Base-by-base conservation (phyloP, 1,140 invertebrate genomes). In the Lethrus apterus region DNA sequence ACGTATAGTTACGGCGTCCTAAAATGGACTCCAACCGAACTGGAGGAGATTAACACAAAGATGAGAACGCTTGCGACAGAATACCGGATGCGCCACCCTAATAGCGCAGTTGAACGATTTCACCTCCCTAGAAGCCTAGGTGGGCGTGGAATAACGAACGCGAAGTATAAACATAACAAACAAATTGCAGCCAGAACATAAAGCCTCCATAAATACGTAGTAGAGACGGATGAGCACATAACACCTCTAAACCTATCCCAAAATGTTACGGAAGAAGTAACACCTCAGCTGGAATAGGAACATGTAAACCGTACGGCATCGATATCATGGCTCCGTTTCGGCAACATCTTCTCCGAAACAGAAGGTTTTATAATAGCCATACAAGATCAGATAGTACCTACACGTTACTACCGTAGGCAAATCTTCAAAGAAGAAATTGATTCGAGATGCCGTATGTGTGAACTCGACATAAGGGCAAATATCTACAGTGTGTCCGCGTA, bases 131-230 rank as follows among this genome's bases (percentile, higher is more conserved):
- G 36, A 41, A 8, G 13, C 9, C 10, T 24, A 26, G 36, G 36
- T 13, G 36, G 36, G 2, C 21, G 36, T n/a, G 36, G 36, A 20
- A 26, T 41, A n/a, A n/a, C n/a, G n/a, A n/a, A n/a, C n/a, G n/a
- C n/a, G n/a, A n/a, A n/a, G n/a, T n/a, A n/a, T n/a, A n/a, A n/a
- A n/a, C n/a, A n/a, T n/a, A n/a, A n/a, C n/a, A n/a, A n/a, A n/a
- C n/a, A n/a, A n/a, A n/a, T n/a, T n/a, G n/a, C n/a, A n/a, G n/a
- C n/a, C n/a, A n/a, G n/a, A n/a, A n/a, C n/a, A n/a, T n/a, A n/a
- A n/a, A n/a, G n/a, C n/a, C n/a, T n/a, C n/a, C n/a, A n/a, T n/a
- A n/a, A n/a, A n/a, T n/a, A n/a, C n/a, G n/a, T n/a, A n/a, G n/a
- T n/a, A n/a, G n/a, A n/a, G n/a, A n/a, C n/a, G n/a, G n/a, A n/a